phyloP scores from a whole-genome alignment of 1,140 invertebrate genomes.

The Caenorhabditis brenneri region DNA sequence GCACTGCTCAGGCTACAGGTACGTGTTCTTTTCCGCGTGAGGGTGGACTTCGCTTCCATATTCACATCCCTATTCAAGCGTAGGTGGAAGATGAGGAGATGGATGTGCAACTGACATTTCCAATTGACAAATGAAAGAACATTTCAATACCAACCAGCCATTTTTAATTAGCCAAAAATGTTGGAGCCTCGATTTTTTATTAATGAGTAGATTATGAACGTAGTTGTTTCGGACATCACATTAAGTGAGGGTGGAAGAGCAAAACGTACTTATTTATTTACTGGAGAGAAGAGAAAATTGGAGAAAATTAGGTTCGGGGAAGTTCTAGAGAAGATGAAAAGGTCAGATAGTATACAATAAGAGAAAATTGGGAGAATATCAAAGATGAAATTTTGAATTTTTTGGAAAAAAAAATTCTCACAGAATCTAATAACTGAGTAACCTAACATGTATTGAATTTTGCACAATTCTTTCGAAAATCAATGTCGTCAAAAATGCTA shows the following conservation, averaged over 20 bases:
- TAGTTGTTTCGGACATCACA: not conserved
- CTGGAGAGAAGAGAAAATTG: not conserved
- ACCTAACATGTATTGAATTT: too few relatives aligned
- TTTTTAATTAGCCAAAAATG: conserved; percentile 23
- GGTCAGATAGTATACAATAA: too few relatives aligned
- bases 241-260: conserved; percentile 21
- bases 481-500: too few relatives aligned
- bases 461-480: too few relatives aligned
- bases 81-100: not conserved
- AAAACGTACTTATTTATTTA: not conserved
- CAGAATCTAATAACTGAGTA: too few relatives aligned
- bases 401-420: too few relatives aligned
- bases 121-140: conserved; percentile 17
- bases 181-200: not conserved
- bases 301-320: too few relatives aligned
- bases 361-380: too few relatives aligned
- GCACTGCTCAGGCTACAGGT: conserved; percentile 68
- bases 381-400: too few relatives aligned
- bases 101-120: conserved; percentile 18
- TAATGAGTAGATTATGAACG: conserved; percentile 3
- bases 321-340: too few relatives aligned
- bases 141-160: conserved; percentile 18
- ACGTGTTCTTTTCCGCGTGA: conserved; percentile 29
- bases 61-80: conserved; percentile 33
- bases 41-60: not conserved